Evolutionary conservation across 2,797 vertebrate genomes (phyloP), one percentile per base, ranked within the genome.

Genomic region (Enteromius trimaculatus): DNA sequence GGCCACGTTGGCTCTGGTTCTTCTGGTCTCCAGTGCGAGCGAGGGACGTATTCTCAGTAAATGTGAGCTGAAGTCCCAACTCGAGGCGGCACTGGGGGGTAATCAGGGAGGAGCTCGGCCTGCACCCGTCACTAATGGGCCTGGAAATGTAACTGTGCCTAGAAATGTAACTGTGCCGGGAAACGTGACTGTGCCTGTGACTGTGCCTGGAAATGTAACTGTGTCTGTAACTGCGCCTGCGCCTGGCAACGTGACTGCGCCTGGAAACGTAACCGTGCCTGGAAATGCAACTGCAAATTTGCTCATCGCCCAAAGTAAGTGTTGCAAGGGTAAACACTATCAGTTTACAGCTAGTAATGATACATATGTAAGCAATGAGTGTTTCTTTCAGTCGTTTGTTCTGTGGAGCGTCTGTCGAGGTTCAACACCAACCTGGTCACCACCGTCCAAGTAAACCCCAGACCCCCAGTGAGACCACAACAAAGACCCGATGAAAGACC

Each of bases 51-150:
- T 68, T 11, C 29, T 79, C 6, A 74, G 78, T 11, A 89, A n/a
- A 51, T 92, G 92, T 7, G 85, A 91, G 60, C 86, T 94, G 70
- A 92, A 8, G 49, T 6, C 76, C 0, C 11, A 77, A 5, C 90
- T 93, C 0, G 0, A 4, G 0, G 0, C 2, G 0, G 29, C 1
- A 4, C 7, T 78, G 23, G 6, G 29, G 47, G 21, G 29, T 53
- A 80, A 80, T 39, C 44, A 23, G 26, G 29, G 69, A 47, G 80
- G 29, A 53, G 76, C 6, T 51, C 39, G 13, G 9, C 23, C 26
- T 34, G 42, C 7, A 64, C 44, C 13, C 16, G 23, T 65, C 4
- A 78, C 77, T 34, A 1, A 1, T 78, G 42, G 13, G 23, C 9
- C 55, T 60, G 65, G 16, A 70, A 44, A 17, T 2, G 29, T 37